Evolutionary conservation across 2,113 vertebrate genomes (phyloP).

Genomic region (Labeo catla): DNA sequence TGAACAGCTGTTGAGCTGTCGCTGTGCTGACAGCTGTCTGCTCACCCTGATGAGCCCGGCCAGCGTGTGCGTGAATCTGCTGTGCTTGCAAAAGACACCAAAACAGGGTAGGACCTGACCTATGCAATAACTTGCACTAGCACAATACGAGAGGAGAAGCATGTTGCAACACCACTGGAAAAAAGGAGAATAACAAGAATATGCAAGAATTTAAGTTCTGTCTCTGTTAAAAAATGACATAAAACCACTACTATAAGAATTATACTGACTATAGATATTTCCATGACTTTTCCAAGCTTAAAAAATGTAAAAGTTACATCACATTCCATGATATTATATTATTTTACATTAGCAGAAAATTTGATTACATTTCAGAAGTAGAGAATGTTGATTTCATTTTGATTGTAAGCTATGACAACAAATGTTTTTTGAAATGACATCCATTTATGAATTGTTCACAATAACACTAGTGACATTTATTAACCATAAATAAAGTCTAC

Average conservation of each 20-base stretch:
- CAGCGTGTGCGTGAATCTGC: not conserved
- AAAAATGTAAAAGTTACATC: not conserved
- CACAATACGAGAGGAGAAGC: not conserved
- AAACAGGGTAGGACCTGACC: not conserved
- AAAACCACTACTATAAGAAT: not conserved
- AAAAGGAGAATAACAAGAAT: not conserved
- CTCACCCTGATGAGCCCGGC: not conserved
- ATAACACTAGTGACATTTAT: not conserved
- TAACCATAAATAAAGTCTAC: not conserved
- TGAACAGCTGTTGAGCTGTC: not conserved
- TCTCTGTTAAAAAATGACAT: not conserved
- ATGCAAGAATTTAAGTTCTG: not conserved
- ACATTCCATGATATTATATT: not conserved
- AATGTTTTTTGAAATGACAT: not conserved
- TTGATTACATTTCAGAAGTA: not conserved
- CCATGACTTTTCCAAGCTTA: not conserved
- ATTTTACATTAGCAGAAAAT: too few relatives aligned
- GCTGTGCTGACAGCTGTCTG: not conserved
- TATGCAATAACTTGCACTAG: slow-evolving; percentile 20
- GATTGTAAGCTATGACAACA: not conserved
- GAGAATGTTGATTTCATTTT: not conserved
- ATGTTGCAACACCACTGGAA: not conserved
- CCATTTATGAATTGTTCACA: not conserved
- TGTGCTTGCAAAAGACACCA: slow-evolving; percentile 1
- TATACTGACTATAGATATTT: not conserved